Conservation (phyloP, 2,797 vertebrate species). For the Potorous gilbertii region DNA sequence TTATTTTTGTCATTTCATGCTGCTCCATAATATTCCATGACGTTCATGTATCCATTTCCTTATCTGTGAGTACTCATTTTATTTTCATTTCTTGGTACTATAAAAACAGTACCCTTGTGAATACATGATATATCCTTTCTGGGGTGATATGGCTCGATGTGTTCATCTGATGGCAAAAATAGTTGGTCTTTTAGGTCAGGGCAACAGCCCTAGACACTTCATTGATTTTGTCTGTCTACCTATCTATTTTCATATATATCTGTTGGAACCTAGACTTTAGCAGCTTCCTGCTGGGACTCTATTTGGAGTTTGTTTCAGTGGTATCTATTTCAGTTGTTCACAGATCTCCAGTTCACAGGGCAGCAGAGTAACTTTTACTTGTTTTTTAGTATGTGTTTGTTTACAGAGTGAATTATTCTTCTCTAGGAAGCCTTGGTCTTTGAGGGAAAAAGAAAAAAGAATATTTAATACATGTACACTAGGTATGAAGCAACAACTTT, state of each 20-base stretch:
- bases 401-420: not conserved
- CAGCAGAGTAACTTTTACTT: not conserved
- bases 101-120: not conserved
- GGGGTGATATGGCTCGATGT: not conserved
- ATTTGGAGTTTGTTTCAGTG: slow-evolving; percentile 5
- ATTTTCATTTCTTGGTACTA: not conserved
- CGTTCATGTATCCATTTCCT: not conserved
- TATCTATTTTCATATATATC: not conserved
- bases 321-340: not conserved
- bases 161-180: not conserved
- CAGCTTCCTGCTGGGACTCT: not conserved
- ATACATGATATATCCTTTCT: not conserved
- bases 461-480: not conserved
- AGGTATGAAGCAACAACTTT: not conserved
- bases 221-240: not conserved
- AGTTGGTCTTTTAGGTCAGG: not conserved
- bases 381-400: accelerated
- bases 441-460: not conserved
- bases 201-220: not conserved
- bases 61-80: not conserved
- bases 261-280: not conserved
- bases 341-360: not conserved
- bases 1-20: not conserved
- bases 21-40: not conserved
- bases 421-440: slow-evolving; percentile 8